Base-by-base conservation (phyloP, 2,888 invertebrate species). In the Crepidodera aurea region DNA sequence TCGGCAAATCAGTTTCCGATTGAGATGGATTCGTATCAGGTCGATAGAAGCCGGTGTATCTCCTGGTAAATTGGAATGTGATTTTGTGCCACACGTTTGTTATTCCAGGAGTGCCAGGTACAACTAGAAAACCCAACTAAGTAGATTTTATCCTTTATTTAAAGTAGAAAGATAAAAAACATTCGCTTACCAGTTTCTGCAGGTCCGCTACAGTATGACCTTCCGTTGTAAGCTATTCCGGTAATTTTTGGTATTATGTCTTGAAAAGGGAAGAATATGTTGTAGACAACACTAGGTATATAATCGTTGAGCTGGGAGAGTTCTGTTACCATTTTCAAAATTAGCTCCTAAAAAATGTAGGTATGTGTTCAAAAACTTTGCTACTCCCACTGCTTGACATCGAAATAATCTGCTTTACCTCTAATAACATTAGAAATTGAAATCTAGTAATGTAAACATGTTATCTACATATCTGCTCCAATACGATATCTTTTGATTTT, bases 231-330 rank as follows among this genome's bases (percentile, higher is more conserved):
- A 13, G 56, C 62, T n/a, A 78, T 72, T 37, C 68, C 67, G 4
- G 77, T 78, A 15, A 78, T 70, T 68, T 69, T 76, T 3, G 78
- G 78, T 19, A 77, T 59, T 0, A 70, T 51, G 40, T 74, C 64
- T 40, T 71, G 69, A 32, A 71, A 69, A 0, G 77, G 76, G 46
- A 77, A 77, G 16, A 62, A 65, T 8, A 77, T 55, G 19, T 67
- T 68, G 51, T 75, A 75, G 15, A 40, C 56, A 7, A 75, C 42
- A 7, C 8, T 54, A 0, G 46, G 62, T 4, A 64, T 50, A 10
- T 56, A 58, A 22, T 54, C 51, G 10, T 69, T 37, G 8, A 73
- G 67, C 34, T 71, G 29, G 8, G 70, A 65, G 4, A 65, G 57
- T 1, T 67, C 61, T 5, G 74, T 76, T 10, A 68, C 39, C 50